Evolutionary conservation across 2,888 invertebrate genomes (phyloP).

Genomic region (Cryptocheilus praepositus): DNA sequence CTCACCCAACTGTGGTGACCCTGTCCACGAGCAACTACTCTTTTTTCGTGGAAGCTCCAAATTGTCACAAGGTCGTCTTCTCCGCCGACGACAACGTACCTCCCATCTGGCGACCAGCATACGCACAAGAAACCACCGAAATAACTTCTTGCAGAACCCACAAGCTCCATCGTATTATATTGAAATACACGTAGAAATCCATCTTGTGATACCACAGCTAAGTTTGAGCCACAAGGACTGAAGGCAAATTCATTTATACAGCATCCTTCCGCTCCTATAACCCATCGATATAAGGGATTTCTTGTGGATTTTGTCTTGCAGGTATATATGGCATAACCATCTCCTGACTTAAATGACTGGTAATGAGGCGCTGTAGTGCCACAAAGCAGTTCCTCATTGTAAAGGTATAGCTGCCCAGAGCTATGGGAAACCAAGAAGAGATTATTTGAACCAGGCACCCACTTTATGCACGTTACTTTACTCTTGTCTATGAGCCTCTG

Average conservation of each 20-base stretch:
- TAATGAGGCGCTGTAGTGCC: slow-evolving; percentile 94
- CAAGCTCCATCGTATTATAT: slow-evolving; percentile 97
- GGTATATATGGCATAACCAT: slow-evolving; percentile 94
- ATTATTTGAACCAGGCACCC: slow-evolving; percentile 97
- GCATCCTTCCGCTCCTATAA: slow-evolving; percentile 87
- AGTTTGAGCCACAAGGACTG: slow-evolving; percentile 93
- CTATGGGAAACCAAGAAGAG: slow-evolving; percentile 96
- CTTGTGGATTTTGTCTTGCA: slow-evolving; percentile 97
- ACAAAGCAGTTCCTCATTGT: slow-evolving; percentile 96
- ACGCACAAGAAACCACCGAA: slow-evolving; percentile 98
- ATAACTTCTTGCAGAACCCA: slow-evolving; percentile 95
- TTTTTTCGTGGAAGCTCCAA: slow-evolving; percentile 93
- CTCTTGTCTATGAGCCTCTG: slow-evolving; percentile 95
- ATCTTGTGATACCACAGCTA: slow-evolving; percentile 96
- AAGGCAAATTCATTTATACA: slow-evolving; percentile 98
- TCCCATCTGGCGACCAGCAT: slow-evolving; percentile 98
- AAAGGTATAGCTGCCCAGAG: slow-evolving; percentile 97
- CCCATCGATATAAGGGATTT: slow-evolving; percentile 96
- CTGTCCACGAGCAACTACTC: slow-evolving; percentile 97
- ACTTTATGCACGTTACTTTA: slow-evolving; percentile 96
- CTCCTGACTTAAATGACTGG: slow-evolving; percentile 95
- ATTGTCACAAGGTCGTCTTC: slow-evolving; percentile 99
- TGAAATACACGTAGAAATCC: slow-evolving; percentile 97
- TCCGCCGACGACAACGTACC: slow-evolving; percentile 96
- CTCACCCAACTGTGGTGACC: slow-evolving; percentile 99